Evolutionary conservation across 2,113 vertebrate genomes (phyloP).

Genomic region (Actinemys pallida): DNA sequence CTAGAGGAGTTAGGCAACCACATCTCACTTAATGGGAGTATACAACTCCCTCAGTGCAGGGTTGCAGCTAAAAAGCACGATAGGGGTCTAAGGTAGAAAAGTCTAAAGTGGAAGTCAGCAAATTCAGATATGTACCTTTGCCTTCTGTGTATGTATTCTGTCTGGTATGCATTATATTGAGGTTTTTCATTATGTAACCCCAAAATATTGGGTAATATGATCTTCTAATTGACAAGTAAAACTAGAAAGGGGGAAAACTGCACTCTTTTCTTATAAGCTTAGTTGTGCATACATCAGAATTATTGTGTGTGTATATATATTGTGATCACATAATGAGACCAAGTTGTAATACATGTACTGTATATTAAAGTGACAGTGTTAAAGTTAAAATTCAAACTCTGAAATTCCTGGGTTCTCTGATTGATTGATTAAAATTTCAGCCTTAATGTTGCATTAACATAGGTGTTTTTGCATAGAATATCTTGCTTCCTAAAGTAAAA

Average conservation of each 20-base stretch:
- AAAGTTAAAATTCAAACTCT: neutral
- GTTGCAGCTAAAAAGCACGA: neutral
- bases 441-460: neutral
- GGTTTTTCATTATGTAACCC: neutral
- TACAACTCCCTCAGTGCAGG: neutral
- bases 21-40: neutral
- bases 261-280: neutral
- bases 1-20: neutral
- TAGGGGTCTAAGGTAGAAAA: neutral
- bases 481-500: neutral
- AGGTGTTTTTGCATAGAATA: accelerated
- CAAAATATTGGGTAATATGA: neutral
- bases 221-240: neutral
- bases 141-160: neutral
- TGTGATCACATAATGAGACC: neutral
- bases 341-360: neutral
- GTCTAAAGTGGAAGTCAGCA: neutral
- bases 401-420: neutral
- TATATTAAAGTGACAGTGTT: neutral
- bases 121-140: neutral
- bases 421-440: neutral
- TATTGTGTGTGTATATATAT: neutral
- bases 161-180: neutral
- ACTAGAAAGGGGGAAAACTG: neutral
- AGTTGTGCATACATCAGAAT: neutral